Evolutionary conservation across 2,113 vertebrate species (phyloP), one percentile per base, ranked within the genome.

Genomic region (Anarhynchus alexandrinus): DNA sequence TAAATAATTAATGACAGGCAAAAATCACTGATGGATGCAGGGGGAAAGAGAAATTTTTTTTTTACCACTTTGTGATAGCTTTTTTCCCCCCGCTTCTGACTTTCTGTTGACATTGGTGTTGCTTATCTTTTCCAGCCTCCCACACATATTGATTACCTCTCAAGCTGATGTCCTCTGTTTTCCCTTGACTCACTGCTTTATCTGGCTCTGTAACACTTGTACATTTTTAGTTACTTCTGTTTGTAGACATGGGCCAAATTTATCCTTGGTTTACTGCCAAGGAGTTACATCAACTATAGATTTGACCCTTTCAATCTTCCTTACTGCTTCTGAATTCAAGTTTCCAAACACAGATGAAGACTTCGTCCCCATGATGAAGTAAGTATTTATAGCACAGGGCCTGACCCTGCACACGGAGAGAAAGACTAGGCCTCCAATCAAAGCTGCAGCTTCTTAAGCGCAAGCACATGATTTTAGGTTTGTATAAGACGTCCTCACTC

Each of bases 81-180:
- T 66, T 18, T 25, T 25, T 51, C 22, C 15, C 3, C 5, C 15
- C 3, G 8, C 55, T 84, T 72, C 73, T 97, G 95, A 92, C 94
- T 97, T 97, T 97, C 81, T 89, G 71, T 85, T 92, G 88, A 97
- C 96, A 96, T 96, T 97, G 93, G n/a, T 86, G 71, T 72, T 96
- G 45, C 93, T 96, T 94, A 93, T 93, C 82, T 94, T 94, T 95
- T 94, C 79, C 91, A 95, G 38, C 67, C 71, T 96, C 91, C 94
- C 81, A 97, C 77, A 70, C 42, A 59, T 96, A 97, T 96, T 84
- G 97, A 97, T 96, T 94, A 92, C 82, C 82, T 95, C 83, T 94
- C 81, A 94, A 77, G 57, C 52, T 94, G 93, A 94, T 96, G 93
- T 40, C 45, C 76, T 96, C 83, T 93, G 67, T 59, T 94, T 66